Percentiles rank a stretch among this genome's conserved stretches.
Evolutionary conservation across 2,888 invertebrate genomes (phyloP).

Genomic region (Scaptomyza cyrtandrae): DNA sequence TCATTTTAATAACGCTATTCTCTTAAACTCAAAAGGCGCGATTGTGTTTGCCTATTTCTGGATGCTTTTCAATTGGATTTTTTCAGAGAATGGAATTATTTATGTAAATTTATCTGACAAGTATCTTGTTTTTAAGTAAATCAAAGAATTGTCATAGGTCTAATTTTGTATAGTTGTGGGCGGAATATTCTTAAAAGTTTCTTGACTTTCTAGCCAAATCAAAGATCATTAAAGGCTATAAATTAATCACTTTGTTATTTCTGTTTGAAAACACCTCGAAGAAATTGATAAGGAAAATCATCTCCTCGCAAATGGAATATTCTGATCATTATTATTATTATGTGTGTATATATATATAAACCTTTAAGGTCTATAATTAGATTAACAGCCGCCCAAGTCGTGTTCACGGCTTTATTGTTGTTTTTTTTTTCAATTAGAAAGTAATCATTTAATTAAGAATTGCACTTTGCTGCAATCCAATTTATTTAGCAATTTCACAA

Average conservation of each 20-base stretch:
- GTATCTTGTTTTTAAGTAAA: constrained; percentile 26
- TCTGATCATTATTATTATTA: constrained; percentile 34
- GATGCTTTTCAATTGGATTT: constrained; percentile 58
- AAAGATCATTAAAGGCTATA: constrained; percentile 27
- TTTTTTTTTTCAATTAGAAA: constrained; percentile 53
- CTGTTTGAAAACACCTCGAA: constrained; percentile 25
- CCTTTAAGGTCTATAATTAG: constrained; percentile 59
- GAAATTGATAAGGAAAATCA: constrained; percentile 50
- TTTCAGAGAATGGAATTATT: background rate
- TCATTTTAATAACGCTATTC: constrained; percentile 61
- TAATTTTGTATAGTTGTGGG: constrained; percentile 5
- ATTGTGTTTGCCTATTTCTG: constrained; percentile 51
- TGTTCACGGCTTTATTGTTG: constrained; percentile 39
- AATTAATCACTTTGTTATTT: constrained; percentile 52
- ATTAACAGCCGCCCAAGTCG: constrained; percentile 64
- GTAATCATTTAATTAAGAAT: constrained; percentile 58
- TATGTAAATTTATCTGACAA: constrained; percentile 1
- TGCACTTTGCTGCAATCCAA: constrained; percentile 38
- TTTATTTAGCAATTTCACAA: background rate
- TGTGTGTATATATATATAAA: constrained; percentile 18
- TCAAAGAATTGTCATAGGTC: constrained; percentile 30
- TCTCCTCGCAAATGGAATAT: constrained; percentile 51
- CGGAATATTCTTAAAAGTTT: background rate
- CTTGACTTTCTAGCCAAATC: constrained; percentile 6
- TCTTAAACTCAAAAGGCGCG: constrained; percentile 51